Base-by-base conservation (phyloP, 2,888 invertebrate genomes). In the Epinotia ramella region DNA sequence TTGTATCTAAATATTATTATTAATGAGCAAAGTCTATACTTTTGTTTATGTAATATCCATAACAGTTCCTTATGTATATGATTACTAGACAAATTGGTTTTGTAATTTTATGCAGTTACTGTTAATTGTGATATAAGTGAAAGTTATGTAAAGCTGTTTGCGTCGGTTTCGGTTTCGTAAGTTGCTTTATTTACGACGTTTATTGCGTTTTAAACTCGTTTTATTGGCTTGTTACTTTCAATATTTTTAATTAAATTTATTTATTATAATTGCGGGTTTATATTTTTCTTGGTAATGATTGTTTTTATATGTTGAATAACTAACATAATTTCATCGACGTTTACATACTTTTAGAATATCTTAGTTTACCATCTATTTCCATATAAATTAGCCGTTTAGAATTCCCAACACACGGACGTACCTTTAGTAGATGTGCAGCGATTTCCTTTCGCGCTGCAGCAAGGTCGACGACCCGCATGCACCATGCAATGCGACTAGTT, bases 391-490 rank as follows among this genome's bases (percentile, higher is more conserved):
- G 40, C 9, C 40, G 40, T 40, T 40, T 40, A 40, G 13, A 62
- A 20, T 46, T 20, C 9, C 13, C 46, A 20, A 65, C 9, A 2
- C 46, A 13, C 5, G 16, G 24, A 46, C 60, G 20, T 49, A 49
- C 53, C 24, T 40, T n/a, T 12, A 18, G 24, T 65, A 56, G 62
- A 62, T 73, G 67, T 68, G 68, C 68, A 67, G 72, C 33, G 63
- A 57, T 76, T 76, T 72, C 67, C 76, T 72, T 66, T 62, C 67
- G 67, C 73, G 68, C 62, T 44, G 72, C 71, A 65, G 59, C 65
- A 75, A 75, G 75, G 71, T 72, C 67, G 56, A 33, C 20, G 67
- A 63, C 76, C 76, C 49, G 71, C 64, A n/a, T 67, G 62, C 60
- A 24, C 33, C 18, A 57, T 44, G 65, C 75, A 60, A 28, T 65